Evolutionary conservation across 2,113 vertebrate genomes (phyloP).

Genomic region (Tetrao urogallus): DNA sequence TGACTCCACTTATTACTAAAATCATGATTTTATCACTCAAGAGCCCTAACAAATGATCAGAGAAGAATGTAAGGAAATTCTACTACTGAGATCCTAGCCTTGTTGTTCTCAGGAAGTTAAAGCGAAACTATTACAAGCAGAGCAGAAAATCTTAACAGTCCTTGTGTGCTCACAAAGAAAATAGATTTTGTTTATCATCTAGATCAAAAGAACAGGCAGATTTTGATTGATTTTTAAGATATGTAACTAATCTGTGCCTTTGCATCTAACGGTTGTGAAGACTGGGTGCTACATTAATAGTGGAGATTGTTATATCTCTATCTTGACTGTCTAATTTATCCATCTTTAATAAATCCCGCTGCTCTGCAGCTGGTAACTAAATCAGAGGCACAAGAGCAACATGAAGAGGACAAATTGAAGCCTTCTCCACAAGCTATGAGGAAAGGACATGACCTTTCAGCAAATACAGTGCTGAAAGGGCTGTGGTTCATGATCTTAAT

Average conservation of each 20-base stretch:
- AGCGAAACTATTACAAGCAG: not conserved
- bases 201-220: not conserved
- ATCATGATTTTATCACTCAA: slow-evolving; percentile 57
- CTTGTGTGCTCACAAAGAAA: not conserved
- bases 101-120: not conserved
- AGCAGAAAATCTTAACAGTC: not conserved
- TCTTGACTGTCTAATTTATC: not conserved
- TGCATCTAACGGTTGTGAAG: not conserved
- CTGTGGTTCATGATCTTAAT: not conserved
- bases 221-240: not conserved
- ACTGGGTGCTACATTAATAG: not conserved
- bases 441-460: not conserved
- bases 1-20: slow-evolving; percentile 32
- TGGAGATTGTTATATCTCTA: not conserved
- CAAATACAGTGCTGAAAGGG: not conserved
- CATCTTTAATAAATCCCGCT: not conserved
- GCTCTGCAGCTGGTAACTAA: not conserved
- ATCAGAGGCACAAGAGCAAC: not conserved
- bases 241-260: not conserved
- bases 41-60: not conserved
- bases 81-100: not conserved
- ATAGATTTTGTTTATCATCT: not conserved
- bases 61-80: slow-evolving; percentile 35
- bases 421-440: not conserved
- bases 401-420: not conserved